phyloP scores from a whole-genome alignment of 1,140 invertebrate genomes.

The Drosophila sproati region DNA sequence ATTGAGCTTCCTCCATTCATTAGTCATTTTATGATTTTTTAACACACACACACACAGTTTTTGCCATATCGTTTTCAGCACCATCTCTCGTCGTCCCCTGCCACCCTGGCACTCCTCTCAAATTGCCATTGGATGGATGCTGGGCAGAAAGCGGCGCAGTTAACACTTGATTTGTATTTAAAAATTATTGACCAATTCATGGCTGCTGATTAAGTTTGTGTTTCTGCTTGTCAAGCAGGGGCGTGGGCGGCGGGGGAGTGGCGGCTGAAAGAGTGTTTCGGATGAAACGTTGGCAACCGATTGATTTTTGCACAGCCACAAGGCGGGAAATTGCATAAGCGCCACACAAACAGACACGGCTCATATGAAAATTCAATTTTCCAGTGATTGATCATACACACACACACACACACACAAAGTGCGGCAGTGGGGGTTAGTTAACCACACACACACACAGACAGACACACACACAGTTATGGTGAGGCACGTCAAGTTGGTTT shows the following conservation, averaged over 20 bases:
- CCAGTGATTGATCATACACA: constrained; percentile 82
- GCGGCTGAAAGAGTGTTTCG: neutral
- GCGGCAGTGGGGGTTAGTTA: constrained; percentile 16
- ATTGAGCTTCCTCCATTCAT: neutral
- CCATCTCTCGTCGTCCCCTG: neutral
- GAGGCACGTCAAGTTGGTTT: constrained; percentile 61
- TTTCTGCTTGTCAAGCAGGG: constrained; percentile 65
- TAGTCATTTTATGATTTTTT: constrained; percentile 12
- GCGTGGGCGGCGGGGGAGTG: neutral
- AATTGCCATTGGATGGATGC: constrained; percentile 13
- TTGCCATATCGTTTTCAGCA: neutral
- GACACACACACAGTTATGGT: constrained; percentile 43
- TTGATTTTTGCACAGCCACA: constrained; percentile 75
- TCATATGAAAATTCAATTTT: constrained; percentile 84
- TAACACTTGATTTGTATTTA: constrained; percentile 82
- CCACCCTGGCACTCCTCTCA: neutral
- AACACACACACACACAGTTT: constrained; percentile 7
- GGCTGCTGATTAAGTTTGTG: constrained; percentile 74
- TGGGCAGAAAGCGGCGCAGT: constrained; percentile 40
- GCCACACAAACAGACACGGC: constrained; percentile 29
- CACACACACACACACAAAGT: constrained; percentile 7
- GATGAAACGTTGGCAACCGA: constrained; percentile 44
- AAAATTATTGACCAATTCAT: constrained; percentile 80
- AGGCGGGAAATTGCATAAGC: constrained; percentile 75
- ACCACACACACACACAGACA: constrained; percentile 54